Percentiles rank a stretch among this genome's conserved stretches.
phyloP scores from a whole-genome alignment of 1,140 invertebrate species.

The Octopus bimaculoides region DNA sequence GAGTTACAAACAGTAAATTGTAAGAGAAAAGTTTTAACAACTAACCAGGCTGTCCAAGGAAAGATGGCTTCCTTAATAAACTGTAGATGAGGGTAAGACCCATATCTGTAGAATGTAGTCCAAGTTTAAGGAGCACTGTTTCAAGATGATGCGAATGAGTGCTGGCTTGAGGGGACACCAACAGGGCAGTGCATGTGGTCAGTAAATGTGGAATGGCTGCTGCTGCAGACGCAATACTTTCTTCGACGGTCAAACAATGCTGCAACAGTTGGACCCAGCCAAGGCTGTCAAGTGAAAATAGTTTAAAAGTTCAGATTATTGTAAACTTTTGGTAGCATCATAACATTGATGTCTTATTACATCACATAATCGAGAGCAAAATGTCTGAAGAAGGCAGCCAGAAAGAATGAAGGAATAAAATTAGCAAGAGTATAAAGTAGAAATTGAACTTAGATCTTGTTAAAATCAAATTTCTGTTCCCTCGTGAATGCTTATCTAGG shows the following conservation, averaged over 20 bases:
- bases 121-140: slow-evolving; percentile 55
- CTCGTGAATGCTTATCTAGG: too few relatives aligned
- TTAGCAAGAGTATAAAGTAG: too few relatives aligned
- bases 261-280: slow-evolving; percentile 70
- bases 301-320: too few relatives aligned
- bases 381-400: too few relatives aligned
- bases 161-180: slow-evolving; percentile 67
- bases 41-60: slow-evolving; percentile 26
- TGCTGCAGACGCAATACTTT: slow-evolving; percentile 58
- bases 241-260: slow-evolving; percentile 63
- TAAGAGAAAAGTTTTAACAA: neutral
- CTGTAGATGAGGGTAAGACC: slow-evolving; percentile 55
- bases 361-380: too few relatives aligned
- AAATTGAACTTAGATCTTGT: too few relatives aligned
- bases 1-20: too few relatives aligned
- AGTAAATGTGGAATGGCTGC: slow-evolving; percentile 68
- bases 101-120: slow-evolving; percentile 51
- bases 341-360: too few relatives aligned
- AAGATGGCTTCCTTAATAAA: slow-evolving; percentile 45
- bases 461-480: too few relatives aligned
- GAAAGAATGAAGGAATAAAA: too few relatives aligned
- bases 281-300: slow-evolving; percentile 55
- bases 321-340: too few relatives aligned
- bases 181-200: slow-evolving; percentile 71
- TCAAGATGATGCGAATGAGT: slow-evolving; percentile 55